phyloP scores from a whole-genome alignment of 2,888 invertebrate genomes.

The Maniola hyperantus region DNA sequence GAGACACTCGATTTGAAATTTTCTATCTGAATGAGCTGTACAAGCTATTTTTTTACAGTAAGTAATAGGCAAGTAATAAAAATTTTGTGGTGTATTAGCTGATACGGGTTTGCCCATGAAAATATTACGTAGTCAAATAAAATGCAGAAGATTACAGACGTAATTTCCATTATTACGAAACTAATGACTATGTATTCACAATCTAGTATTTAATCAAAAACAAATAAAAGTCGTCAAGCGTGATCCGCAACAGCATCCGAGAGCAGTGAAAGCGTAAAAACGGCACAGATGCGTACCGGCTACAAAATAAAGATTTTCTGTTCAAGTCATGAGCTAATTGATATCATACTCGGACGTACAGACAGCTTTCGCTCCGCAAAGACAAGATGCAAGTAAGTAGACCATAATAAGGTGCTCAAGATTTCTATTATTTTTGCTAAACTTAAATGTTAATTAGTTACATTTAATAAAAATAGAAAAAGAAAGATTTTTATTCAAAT shows the following conservation, averaged over 20 bases:
- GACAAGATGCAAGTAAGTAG: slow-evolving; percentile 1
- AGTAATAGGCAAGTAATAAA: too few species aligned
- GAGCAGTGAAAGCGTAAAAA: slow-evolving; percentile 68
- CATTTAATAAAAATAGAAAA: too few species aligned
- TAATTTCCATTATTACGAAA: too few species aligned
- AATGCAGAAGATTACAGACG: too few species aligned
- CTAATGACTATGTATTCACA: background rate
- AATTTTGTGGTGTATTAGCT: too few species aligned
- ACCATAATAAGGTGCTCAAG: background rate
- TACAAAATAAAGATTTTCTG: slow-evolving; percentile 48
- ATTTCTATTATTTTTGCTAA: background rate
- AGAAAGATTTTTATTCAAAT: too few species aligned
- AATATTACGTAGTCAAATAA: background rate
- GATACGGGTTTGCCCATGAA: background rate
- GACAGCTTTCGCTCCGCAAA: slow-evolving; percentile 47
- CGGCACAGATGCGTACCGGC: slow-evolving; percentile 43
- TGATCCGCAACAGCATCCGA: slow-evolving; percentile 22
- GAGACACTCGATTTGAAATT: too few species aligned
- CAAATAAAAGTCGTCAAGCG: slow-evolving; percentile 12
- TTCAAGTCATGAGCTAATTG: slow-evolving; percentile 58
- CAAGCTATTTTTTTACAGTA: too few species aligned
- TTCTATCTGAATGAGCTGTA: too few species aligned
- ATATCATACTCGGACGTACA: slow-evolving; percentile 38
- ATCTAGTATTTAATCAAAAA: background rate
- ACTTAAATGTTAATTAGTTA: too few species aligned